Conservation (phyloP, 2,113 vertebrate genomes). For the Xiphophorus hellerii region DNA sequence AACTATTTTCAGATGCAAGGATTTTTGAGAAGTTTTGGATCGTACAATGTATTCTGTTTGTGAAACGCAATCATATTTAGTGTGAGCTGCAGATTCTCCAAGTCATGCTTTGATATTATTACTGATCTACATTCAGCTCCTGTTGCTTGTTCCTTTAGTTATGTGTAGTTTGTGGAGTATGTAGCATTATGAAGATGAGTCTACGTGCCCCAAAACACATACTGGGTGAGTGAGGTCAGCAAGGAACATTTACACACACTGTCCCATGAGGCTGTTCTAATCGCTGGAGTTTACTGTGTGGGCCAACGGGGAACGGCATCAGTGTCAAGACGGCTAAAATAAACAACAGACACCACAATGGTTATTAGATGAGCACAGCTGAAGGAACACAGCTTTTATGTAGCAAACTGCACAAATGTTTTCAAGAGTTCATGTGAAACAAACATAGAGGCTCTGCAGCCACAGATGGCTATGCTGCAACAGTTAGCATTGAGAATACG, state of each 20-base stretch:
- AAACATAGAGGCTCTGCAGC: neutral
- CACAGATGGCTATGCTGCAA: neutral
- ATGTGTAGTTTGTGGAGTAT: slow-evolving; percentile 20
- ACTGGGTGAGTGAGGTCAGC: slow-evolving; percentile 11
- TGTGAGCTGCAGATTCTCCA: slow-evolving; percentile 44
- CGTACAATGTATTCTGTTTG: neutral
- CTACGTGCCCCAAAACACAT: slow-evolving; percentile 51
- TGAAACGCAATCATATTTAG: slow-evolving; percentile 29
- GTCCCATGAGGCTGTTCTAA: slow-evolving; percentile 15
- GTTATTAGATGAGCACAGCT: slow-evolving; percentile 10
- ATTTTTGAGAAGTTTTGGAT: slow-evolving; percentile 7
- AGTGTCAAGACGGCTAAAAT: neutral
- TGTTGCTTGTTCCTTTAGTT: slow-evolving; percentile 39
- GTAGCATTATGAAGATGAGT: slow-evolving; percentile 38
- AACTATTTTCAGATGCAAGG: slow-evolving; percentile 8
- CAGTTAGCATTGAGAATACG: neutral
- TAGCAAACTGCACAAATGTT: neutral
- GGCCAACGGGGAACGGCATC: slow-evolving; percentile 8
- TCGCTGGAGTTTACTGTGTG: neutral
- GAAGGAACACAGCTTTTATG: neutral
- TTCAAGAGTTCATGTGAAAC: neutral
- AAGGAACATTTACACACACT: slow-evolving; percentile 24
- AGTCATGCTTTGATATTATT: slow-evolving; percentile 56
- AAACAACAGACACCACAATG: neutral
- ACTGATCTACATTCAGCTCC: slow-evolving; percentile 66